Evolutionary conservation across 2,113 vertebrate genomes (phyloP).

Genomic region (Hassar affinis): DNA sequence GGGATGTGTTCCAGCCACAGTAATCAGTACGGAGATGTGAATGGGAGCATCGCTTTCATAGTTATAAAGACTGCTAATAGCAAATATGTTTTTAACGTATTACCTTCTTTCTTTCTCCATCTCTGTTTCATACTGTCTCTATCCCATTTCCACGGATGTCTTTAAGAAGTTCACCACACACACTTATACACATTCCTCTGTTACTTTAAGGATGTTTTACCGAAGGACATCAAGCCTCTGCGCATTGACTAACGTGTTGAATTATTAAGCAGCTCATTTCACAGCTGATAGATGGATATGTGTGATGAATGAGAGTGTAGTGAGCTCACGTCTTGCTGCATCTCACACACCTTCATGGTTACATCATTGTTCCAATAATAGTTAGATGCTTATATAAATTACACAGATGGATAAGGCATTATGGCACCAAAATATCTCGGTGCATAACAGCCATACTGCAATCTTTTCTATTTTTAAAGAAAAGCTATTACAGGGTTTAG

Average conservation of each 20-base stretch:
- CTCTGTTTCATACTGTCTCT: neutral
- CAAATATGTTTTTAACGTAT: neutral
- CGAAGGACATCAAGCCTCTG: slow-evolving; percentile 40
- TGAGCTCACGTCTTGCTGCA: neutral
- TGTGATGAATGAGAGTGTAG: slow-evolving; percentile 46
- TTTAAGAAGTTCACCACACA: neutral
- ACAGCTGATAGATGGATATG: slow-evolving; percentile 40
- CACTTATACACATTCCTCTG: neutral
- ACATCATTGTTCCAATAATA: neutral
- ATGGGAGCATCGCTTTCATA: neutral
- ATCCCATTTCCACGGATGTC: neutral
- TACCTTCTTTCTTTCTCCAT: neutral
- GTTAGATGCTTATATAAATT: neutral
- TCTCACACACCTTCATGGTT: neutral
- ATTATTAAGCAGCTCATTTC: slow-evolving; percentile 57
- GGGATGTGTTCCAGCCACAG: too few relatives aligned
- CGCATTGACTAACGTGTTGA: slow-evolving; percentile 45
- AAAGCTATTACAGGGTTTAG: neutral
- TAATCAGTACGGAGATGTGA: too few relatives aligned
- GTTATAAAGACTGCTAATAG: neutral
- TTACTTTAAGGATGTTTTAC: slow-evolving; percentile 10
- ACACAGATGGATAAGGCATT: neutral
- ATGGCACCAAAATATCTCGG: neutral
- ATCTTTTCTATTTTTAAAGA: neutral
- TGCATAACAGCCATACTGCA: neutral